A percentile compares a stretch with the other conserved stretches of the same genome.
These are phyloP conservation scores for Podargus strigoides DNA, from an alignment of 2,797 vertebrate genomes.

Conservation along the genomic window DNA sequence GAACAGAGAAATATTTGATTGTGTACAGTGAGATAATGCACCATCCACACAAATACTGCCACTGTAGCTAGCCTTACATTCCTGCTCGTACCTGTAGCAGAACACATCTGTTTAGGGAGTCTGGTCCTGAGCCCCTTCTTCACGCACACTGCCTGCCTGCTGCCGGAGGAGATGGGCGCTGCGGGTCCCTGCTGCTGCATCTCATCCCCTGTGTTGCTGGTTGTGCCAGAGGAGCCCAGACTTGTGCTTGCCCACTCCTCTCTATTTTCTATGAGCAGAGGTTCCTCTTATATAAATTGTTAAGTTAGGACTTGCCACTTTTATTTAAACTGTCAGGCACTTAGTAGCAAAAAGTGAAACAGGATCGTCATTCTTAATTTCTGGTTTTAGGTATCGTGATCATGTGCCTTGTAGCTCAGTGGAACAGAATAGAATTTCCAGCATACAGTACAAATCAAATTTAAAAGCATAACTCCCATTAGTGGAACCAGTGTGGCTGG, in stretches of 20 bases:
- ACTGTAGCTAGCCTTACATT: neutral
- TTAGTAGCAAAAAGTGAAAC: neutral
- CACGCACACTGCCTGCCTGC: neutral
- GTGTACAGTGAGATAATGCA: neutral
- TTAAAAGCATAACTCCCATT: neutral
- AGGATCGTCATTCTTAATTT: neutral
- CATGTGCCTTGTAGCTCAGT: neutral
- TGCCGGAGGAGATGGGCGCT: neutral
- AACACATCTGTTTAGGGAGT: neutral
- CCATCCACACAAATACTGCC: neutral
- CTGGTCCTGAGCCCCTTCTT: accelerated
- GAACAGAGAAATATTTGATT: neutral
- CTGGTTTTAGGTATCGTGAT: neutral
- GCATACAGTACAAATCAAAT: neutral
- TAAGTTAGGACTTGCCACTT: neutral
- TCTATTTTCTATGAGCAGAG: neutral
- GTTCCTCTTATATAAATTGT: neutral
- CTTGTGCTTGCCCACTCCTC: neutral
- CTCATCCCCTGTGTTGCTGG: accelerated
- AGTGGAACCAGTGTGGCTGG: neutral
- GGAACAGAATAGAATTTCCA: neutral
- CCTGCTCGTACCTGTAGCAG: accelerated
- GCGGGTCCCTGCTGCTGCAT: neutral
- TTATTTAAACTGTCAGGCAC: neutral
- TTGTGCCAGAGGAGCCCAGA: neutral